phyloP scores from a whole-genome alignment of 2,797 vertebrate species.

The Tenualosa ilisha region DNA sequence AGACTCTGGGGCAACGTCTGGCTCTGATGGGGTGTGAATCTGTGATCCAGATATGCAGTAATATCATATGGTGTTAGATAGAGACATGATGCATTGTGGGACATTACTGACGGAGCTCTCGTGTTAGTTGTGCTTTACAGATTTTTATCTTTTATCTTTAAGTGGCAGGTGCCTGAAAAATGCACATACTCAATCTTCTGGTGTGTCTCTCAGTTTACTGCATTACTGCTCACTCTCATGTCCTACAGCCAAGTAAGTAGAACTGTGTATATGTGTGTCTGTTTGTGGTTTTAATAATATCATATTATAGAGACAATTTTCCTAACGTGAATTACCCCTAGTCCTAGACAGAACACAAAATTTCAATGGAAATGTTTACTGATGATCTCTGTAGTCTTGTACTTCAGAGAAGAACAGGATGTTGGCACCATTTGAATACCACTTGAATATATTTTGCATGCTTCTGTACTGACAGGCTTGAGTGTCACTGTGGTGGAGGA shows the following conservation, averaged over 20 bases:
- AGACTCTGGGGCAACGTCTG: background rate
- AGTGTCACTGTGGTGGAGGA: slow-evolving; percentile 29
- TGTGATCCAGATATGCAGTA: background rate
- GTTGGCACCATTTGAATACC: background rate
- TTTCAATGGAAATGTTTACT: no score
- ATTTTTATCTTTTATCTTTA: background rate
- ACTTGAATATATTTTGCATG: background rate
- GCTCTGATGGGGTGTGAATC: background rate
- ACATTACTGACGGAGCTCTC: background rate
- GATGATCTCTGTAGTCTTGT: no score
- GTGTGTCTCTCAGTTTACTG: slow-evolving; percentile 49
- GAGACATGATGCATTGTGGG: background rate
- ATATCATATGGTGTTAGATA: background rate
- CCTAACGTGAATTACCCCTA: no score
- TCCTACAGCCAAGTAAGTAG: slow-evolving; percentile 66
- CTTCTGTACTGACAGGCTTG: slow-evolving; percentile 44
- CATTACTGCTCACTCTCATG: slow-evolving; percentile 50
- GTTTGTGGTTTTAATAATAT: no score
- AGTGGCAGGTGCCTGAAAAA: slow-evolving; percentile 39
- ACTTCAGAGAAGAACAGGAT: background rate
- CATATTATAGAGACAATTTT: no score
- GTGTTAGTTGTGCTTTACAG: background rate
- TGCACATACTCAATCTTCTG: slow-evolving; percentile 60
- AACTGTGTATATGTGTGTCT: background rate
- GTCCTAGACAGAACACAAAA: no score